phyloP scores from a whole-genome alignment of 2,888 invertebrate genomes.

The Chloroclystis v-ata region DNA sequence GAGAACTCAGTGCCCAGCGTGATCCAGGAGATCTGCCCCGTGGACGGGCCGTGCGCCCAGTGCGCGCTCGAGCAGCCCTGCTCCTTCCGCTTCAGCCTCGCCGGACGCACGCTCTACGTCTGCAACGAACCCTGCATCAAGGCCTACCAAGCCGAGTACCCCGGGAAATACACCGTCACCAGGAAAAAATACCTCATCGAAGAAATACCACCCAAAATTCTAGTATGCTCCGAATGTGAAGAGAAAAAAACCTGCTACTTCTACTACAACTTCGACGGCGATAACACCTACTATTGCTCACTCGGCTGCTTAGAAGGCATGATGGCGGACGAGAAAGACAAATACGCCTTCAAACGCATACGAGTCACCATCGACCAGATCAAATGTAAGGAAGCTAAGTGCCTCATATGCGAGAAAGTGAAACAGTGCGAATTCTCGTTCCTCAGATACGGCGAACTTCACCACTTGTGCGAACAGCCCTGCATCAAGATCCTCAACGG shows the following conservation, averaged over 20 bases:
- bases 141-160: conserved; percentile 57
- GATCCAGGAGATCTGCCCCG: conserved; percentile 60
- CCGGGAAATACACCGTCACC: conserved; percentile 47
- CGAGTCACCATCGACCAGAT: conserved; percentile 69
- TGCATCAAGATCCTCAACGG: conserved; percentile 76
- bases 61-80: conserved; percentile 58
- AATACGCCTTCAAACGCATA: conserved; percentile 74
- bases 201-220: conserved; percentile 51
- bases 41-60: conserved; percentile 63
- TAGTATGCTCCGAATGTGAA: conserved; percentile 65
- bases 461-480: conserved; percentile 74
- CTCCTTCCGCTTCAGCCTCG: conserved; percentile 50
- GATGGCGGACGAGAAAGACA: conserved; percentile 74
- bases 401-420: conserved; percentile 70
- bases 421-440: conserved; percentile 71
- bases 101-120: conserved; percentile 51
- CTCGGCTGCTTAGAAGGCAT: conserved; percentile 73
- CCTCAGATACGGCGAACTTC: conserved; percentile 67
- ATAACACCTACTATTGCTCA: conserved; percentile 75
- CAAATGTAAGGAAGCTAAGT: conserved; percentile 42
- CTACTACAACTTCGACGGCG: conserved; percentile 66
- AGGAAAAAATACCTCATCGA: conserved; percentile 62
- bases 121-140: conserved; percentile 74
- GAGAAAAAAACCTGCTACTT: conserved; percentile 65
- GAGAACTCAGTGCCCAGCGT: conserved; percentile 49